Percentiles rank a stretch among this genome's conserved stretches.
Evolutionary conservation across 2,113 vertebrate genomes (phyloP).

Genomic region (Rhynchomys soricoides): DNA sequence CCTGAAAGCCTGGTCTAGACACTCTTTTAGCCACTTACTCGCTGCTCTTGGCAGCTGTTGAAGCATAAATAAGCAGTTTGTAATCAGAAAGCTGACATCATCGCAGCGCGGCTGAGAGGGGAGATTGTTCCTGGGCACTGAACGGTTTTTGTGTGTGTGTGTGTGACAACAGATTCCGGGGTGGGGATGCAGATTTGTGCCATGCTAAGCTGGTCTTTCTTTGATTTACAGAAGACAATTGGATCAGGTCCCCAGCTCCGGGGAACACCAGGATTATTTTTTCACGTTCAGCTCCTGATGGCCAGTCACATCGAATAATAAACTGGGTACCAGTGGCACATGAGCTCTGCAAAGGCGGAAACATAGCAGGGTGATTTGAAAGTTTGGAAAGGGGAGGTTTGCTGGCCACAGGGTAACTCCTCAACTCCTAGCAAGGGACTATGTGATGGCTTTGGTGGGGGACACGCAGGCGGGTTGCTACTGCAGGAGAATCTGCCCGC

Average conservation of each 20-base stretch:
- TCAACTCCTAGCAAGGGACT: neutral
- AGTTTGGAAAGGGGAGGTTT: neutral
- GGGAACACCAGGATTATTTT: conserved; percentile 73
- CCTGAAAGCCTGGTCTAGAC: conserved; percentile 94
- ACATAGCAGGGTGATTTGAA: neutral
- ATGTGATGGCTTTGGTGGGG: neutral
- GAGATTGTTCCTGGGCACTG: conserved; percentile 91
- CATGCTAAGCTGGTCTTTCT: conserved; percentile 87
- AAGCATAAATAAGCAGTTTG: conserved; percentile 95
- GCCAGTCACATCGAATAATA: conserved; percentile 40
- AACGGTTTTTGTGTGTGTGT: conserved; percentile 81
- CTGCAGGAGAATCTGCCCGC: neutral
- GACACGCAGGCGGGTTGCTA: neutral
- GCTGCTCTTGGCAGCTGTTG: conserved; percentile 95
- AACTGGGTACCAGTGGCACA: neutral
- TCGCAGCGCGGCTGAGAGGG: conserved; percentile 90
- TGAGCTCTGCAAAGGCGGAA: neutral
- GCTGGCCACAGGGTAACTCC: neutral
- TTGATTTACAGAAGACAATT: conserved; percentile 85
- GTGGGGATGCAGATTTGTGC: conserved; percentile 87
- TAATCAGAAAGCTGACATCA: conserved; percentile 95
- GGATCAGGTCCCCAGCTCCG: conserved; percentile 77
- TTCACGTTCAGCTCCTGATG: conserved; percentile 8
- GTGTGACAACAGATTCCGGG: conserved; percentile 89
- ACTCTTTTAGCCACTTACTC: conserved; percentile 95